Evolutionary conservation across 2,888 invertebrate species (phyloP).

Genomic region (Chymomyza procnemis): DNA sequence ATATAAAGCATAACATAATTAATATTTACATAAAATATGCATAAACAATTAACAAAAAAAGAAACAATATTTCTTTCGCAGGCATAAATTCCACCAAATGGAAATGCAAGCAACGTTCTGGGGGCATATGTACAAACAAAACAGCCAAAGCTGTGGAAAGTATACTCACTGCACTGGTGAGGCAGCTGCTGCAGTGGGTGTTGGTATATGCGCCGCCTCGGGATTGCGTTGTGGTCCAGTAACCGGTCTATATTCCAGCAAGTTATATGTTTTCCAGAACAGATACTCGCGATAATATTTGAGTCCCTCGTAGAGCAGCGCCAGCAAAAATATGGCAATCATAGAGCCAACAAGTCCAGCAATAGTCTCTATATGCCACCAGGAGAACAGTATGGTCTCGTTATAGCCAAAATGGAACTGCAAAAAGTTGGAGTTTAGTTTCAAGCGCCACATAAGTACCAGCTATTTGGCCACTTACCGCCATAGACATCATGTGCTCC

Average conservation of each 20-base stretch:
- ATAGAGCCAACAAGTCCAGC: conserved; percentile 93
- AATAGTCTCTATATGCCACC: conserved; percentile 87
- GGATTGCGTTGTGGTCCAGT: conserved; percentile 82
- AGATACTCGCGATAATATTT: conserved; percentile 87
- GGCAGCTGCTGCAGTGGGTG: conserved; percentile 75
- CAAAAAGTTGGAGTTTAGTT: conserved; percentile 31
- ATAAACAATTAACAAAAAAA: conserved; percentile 11
- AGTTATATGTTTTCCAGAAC: conserved; percentile 91
- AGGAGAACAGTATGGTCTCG: conserved; percentile 89
- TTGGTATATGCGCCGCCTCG: conserved; percentile 81
- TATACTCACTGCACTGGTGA: conserved; percentile 87
- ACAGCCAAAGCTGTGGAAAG: not conserved
- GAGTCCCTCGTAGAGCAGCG: conserved; percentile 94
- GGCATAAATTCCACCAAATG: not conserved
- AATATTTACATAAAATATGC: conserved; percentile 7
- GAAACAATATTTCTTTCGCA: not conserved
- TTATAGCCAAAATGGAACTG: conserved; percentile 88
- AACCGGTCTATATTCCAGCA: conserved; percentile 90
- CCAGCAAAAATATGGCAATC: conserved; percentile 93
- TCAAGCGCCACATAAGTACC: not conserved
- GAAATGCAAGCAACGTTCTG: no score
- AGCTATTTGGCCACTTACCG: conserved; percentile 62
- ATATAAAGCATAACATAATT: not conserved
- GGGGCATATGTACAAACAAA: not conserved
- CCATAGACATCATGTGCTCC: conserved; percentile 79